A percentile compares a stretch with the other conserved stretches of the same genome.
Evolutionary conservation across 2,113 vertebrate species (phyloP).

Genomic region (Pteropus alecto): DNA sequence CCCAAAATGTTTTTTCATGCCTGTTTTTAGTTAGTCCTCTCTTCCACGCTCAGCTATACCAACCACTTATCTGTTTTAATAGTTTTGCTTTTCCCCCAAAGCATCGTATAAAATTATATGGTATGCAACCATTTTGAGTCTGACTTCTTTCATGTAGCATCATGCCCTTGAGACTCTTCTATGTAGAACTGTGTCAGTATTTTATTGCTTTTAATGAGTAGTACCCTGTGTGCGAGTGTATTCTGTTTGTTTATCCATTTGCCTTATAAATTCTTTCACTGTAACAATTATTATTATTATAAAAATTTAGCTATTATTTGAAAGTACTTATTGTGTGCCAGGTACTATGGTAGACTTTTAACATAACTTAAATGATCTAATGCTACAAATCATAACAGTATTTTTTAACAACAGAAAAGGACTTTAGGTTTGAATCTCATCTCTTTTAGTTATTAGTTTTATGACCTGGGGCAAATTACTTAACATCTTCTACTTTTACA

Average conservation of each 20-base stretch:
- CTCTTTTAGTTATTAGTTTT: background rate
- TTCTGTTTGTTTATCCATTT: background rate
- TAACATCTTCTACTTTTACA: background rate
- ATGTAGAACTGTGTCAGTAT: background rate
- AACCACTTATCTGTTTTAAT: background rate
- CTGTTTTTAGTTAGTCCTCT: background rate
- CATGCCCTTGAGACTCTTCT: background rate
- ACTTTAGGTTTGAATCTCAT: background rate
- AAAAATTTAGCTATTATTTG: background rate
- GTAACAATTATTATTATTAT: background rate
- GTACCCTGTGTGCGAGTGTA: background rate
- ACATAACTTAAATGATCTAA: background rate
- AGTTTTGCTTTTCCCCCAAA: background rate
- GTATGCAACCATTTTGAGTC: background rate
- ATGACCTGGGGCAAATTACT: background rate
- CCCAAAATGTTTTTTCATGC: background rate
- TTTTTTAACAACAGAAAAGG: background rate
- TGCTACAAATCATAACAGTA: background rate
- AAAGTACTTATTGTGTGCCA: background rate
- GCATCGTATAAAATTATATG: background rate
- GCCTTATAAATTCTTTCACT: background rate
- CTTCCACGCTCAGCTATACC: background rate
- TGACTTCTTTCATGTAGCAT: background rate
- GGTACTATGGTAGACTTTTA: background rate
- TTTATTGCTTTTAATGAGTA: background rate